These are phyloP conservation scores for Phoebastria nigripes DNA, from an alignment of 2,797 vertebrate species.

Conservation along the genomic window DNA sequence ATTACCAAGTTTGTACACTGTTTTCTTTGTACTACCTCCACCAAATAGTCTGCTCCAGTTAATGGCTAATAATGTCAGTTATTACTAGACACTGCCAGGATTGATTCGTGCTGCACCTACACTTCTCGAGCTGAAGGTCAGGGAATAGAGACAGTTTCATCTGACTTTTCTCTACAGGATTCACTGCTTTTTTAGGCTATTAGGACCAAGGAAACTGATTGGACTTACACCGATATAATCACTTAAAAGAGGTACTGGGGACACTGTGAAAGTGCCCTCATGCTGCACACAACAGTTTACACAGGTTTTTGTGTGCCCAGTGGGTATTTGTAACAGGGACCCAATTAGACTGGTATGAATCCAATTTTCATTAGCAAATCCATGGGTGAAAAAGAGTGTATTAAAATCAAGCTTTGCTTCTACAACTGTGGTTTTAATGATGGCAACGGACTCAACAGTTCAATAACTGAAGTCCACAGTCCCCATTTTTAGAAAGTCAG, in stretches of 20 bases:
- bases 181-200: constrained; percentile 25
- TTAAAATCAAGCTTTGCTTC: background rate
- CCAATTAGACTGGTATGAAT: background rate
- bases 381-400: background rate
- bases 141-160: constrained; percentile 21
- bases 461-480: background rate
- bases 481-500: background rate
- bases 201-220: constrained; percentile 33
- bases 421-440: background rate
- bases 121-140: constrained; percentile 47
- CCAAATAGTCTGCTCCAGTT: background rate
- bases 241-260: constrained; percentile 18
- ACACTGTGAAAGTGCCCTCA: background rate
- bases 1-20: background rate
- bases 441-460: background rate
- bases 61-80: constrained; percentile 15
- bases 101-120: background rate
- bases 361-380: background rate
- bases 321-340: background rate
- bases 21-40: background rate
- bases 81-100: background rate
- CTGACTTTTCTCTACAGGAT: constrained; percentile 44
- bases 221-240: constrained; percentile 15
- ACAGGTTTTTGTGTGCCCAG: background rate
- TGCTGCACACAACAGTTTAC: background rate